phyloP scores from a whole-genome alignment of 2,113 vertebrate species.

The Tichodroma muraria region DNA sequence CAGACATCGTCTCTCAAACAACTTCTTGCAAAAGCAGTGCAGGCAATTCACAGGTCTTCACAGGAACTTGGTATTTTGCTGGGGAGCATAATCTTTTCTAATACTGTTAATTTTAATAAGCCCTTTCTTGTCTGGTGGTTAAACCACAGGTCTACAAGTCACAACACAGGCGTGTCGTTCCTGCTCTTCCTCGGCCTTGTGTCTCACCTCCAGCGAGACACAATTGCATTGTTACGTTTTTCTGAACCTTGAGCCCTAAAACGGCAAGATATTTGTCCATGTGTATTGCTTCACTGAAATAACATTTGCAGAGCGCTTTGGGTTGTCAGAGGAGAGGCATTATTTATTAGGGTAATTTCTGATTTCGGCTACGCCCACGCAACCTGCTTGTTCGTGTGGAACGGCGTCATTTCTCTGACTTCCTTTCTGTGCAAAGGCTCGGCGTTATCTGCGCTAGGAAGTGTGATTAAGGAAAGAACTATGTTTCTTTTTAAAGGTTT shows the following conservation, averaged over 20 bases:
- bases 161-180: background rate
- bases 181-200: background rate
- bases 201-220: background rate
- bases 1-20: background rate
- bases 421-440: conserved; percentile 26
- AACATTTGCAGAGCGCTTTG: background rate
- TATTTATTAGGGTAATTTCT: conserved; percentile 28
- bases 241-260: background rate
- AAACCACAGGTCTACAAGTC: conserved; percentile 35
- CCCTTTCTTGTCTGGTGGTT: conserved; percentile 44
- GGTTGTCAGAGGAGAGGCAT: background rate
- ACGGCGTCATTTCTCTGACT: conserved; percentile 16
- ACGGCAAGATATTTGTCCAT: background rate
- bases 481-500: background rate
- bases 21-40: background rate
- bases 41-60: background rate
- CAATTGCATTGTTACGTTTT: background rate
- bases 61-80: conserved; percentile 28
- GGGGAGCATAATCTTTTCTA: conserved; percentile 10
- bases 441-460: conserved; percentile 1
- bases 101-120: conserved; percentile 37
- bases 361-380: background rate
- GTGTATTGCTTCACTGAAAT: background rate
- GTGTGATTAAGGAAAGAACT: conserved; percentile 19
- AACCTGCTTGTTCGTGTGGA: conserved; percentile 24